These are phyloP conservation scores for Drosophila arawakana DNA, from an alignment of 1,140 invertebrate genomes.

Conservation along the genomic window DNA sequence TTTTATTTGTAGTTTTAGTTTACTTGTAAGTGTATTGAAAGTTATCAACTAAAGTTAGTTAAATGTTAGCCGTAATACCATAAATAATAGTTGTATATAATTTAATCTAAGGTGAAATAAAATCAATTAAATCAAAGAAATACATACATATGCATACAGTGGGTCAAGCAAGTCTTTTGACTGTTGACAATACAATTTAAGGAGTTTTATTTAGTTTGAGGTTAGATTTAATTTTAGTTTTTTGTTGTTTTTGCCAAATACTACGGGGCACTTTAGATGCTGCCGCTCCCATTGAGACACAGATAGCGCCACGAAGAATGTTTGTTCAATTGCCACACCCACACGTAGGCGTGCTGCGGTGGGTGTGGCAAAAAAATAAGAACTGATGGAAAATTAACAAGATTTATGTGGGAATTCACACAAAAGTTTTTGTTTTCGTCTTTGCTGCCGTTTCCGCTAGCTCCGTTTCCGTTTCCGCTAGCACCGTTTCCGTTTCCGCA, in stretches of 20 bases:
- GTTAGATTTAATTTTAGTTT: conserved; percentile 35
- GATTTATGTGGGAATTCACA: too few relatives aligned
- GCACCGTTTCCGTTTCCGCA: too few relatives aligned
- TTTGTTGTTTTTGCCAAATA: conserved; percentile 29
- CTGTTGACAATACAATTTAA: not conserved
- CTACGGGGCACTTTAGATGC: conserved; percentile 78
- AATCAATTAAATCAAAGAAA: not conserved
- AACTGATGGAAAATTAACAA: too few relatives aligned
- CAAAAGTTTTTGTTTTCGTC: too few relatives aligned
- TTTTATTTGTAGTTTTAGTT: conserved; percentile 20
- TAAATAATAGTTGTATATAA: conserved; percentile 25
- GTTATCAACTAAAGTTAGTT: conserved; percentile 50
- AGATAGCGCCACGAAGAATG: conserved; percentile 77
- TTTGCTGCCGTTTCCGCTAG: too few relatives aligned
- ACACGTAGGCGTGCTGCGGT: too few relatives aligned
- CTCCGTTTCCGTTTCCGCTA: too few relatives aligned
- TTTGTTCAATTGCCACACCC: not conserved
- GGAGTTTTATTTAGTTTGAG: conserved; percentile 10
- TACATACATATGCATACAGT: conserved; percentile 46
- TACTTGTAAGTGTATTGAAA: conserved; percentile 45
- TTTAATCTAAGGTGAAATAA: not conserved
- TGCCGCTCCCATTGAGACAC: conserved; percentile 75
- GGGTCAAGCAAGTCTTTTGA: not conserved
- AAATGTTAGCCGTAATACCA: conserved; percentile 43
- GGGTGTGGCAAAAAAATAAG: too few relatives aligned